Evolutionary conservation across 1,140 invertebrate genomes (phyloP).

Genomic region (Aphidius ervi): DNA sequence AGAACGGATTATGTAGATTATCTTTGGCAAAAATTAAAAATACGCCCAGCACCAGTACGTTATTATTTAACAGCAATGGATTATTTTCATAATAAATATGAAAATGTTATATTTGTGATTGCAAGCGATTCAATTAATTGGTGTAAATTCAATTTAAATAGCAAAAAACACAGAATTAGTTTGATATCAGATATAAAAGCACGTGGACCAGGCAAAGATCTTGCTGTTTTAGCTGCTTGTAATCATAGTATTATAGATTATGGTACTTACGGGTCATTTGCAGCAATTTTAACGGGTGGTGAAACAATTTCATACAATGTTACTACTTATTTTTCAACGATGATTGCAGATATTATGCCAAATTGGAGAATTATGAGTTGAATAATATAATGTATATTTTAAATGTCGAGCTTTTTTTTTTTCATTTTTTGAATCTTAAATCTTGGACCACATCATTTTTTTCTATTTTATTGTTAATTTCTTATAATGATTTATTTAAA

Average conservation of each 20-base stretch:
- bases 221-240: constrained; percentile 62
- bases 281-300: constrained; percentile 61
- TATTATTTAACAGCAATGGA: constrained; percentile 59
- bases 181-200: constrained; percentile 50
- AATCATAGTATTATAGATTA: constrained; percentile 68
- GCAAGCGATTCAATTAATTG: constrained; percentile 62
- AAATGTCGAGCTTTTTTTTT: not conserved
- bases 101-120: constrained; percentile 56
- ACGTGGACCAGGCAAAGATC: constrained; percentile 56
- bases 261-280: constrained; percentile 68
- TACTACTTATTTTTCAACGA: constrained; percentile 54
- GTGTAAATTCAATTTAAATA: constrained; percentile 55
- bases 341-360: constrained; percentile 55
- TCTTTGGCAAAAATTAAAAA: constrained; percentile 53
- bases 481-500: too few relatives aligned
- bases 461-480: too few relatives aligned
- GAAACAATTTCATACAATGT: constrained; percentile 60
- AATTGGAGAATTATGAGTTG: constrained; percentile 56
- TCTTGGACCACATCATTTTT: not conserved
- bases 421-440: not conserved
- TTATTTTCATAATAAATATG: constrained; percentile 55
- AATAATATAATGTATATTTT: constrained; percentile 10
- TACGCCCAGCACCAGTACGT: constrained; percentile 51
- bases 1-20: constrained; percentile 61
- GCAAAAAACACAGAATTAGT: constrained; percentile 49